Evolutionary conservation across 2,113 vertebrate genomes (phyloP).

Genomic region (Phalacrocorax aristotelis): DNA sequence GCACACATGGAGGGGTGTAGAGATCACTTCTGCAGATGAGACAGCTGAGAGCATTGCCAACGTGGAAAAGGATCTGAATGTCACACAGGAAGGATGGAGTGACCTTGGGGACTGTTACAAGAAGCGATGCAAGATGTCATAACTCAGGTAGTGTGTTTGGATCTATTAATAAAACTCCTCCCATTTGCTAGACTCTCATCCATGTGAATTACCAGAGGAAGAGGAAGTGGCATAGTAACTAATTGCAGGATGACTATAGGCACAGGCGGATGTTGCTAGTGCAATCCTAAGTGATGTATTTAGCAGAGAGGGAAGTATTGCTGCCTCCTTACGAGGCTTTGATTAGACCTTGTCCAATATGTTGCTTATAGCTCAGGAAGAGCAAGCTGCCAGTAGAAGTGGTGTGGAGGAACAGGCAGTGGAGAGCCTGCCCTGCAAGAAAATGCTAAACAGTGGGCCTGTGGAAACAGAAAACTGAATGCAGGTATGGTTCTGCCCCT

Average conservation of each 20-base stretch:
- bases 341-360: neutral
- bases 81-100: neutral
- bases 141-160: neutral
- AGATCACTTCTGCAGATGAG: neutral
- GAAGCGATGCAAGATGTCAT: neutral
- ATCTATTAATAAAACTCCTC: neutral
- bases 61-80: neutral
- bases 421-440: neutral
- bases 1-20: neutral
- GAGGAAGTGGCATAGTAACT: neutral
- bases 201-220: neutral
- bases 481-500: neutral
- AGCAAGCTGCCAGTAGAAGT: neutral
- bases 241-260: neutral
- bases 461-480: neutral
- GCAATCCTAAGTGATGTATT: neutral
- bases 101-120: neutral
- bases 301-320: neutral
- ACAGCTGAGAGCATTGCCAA: neutral
- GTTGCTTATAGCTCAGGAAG: neutral
- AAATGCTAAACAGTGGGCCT: neutral
- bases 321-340: rapidly evolving
- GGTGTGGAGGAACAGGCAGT: neutral
- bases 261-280: neutral
- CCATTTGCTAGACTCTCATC: neutral